Conservation (phyloP, 2,797 vertebrate species). For the Malacoraja senta region DNA sequence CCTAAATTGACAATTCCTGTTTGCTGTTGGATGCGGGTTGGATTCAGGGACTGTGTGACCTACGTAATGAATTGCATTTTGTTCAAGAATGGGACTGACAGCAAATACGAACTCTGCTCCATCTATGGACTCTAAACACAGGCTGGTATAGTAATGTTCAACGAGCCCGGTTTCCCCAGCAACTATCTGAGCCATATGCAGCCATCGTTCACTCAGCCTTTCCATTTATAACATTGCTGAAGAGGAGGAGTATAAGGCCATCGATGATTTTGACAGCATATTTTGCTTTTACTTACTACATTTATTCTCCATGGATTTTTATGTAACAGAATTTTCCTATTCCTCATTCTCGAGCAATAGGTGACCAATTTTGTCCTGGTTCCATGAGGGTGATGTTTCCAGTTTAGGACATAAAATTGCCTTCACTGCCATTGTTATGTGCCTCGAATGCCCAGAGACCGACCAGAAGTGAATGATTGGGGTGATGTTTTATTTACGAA, state of each 20-base stretch:
- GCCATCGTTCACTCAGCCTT: background rate
- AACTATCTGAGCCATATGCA: background rate
- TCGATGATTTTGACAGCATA: too few relatives aligned
- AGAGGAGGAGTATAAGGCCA: background rate
- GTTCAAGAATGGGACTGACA: background rate
- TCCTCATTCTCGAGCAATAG: background rate
- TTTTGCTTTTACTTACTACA: background rate
- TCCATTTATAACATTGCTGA: background rate
- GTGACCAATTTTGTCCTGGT: background rate
- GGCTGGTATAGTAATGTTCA: background rate
- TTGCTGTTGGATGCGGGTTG: background rate
- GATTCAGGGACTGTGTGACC: background rate
- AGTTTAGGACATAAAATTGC: too few relatives aligned
- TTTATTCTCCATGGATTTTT: background rate
- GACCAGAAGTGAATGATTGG: background rate
- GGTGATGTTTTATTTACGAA: background rate
- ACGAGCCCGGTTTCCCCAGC: background rate
- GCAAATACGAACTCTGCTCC: background rate
- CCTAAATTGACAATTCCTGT: conserved; percentile 7
- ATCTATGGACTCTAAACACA: background rate
- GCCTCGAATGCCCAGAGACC: background rate
- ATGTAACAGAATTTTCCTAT: too few relatives aligned
- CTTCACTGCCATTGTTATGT: background rate
- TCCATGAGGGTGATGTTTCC: too few relatives aligned
- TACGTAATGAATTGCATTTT: background rate